A percentile compares a stretch with the other conserved stretches of the same genome.
phyloP scores from a whole-genome alignment of 2,113 vertebrate species.

The Taxidea taxus region DNA sequence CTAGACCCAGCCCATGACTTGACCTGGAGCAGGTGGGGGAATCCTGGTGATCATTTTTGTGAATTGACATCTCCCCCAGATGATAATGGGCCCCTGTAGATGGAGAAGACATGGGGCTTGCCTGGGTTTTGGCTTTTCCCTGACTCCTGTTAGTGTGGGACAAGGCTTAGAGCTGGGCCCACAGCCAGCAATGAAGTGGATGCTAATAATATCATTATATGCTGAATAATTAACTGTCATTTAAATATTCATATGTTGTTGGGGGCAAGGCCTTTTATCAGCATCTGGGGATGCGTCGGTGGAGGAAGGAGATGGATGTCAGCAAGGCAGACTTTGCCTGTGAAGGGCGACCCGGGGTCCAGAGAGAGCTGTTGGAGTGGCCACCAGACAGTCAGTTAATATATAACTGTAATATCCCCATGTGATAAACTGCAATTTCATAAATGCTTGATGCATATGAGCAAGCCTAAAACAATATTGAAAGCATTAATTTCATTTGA shows the following conservation, averaged over 20 bases:
- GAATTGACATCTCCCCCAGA: neutral
- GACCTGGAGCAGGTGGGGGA: neutral
- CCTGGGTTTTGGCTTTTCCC: constrained; percentile 30
- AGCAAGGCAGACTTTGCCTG: constrained; percentile 76
- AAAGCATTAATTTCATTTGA: constrained; percentile 82
- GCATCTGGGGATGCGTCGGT: constrained; percentile 77
- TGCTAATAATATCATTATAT: constrained; percentile 78
- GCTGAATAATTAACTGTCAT: constrained; percentile 89
- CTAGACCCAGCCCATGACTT: neutral
- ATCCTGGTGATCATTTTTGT: neutral
- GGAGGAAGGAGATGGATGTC: constrained; percentile 75
- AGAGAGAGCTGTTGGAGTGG: constrained; percentile 68
- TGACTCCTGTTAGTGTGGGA: constrained; percentile 25
- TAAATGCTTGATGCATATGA: constrained; percentile 74
- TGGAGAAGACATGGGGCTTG: neutral
- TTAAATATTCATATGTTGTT: constrained; percentile 93
- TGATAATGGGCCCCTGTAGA: neutral
- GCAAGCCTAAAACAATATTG: constrained; percentile 74
- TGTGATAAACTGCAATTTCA: constrained; percentile 74
- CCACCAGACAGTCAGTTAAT: constrained; percentile 77
- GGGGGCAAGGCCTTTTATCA: constrained; percentile 87
- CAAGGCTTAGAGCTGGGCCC: constrained; percentile 57
- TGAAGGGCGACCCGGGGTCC: constrained; percentile 74
- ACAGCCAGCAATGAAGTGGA: constrained; percentile 71
- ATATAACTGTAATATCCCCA: constrained; percentile 78